Base-by-base conservation (phyloP, 35 echinoderm and acorn worm genomes). In the Apostichopus japonicus region DNA sequence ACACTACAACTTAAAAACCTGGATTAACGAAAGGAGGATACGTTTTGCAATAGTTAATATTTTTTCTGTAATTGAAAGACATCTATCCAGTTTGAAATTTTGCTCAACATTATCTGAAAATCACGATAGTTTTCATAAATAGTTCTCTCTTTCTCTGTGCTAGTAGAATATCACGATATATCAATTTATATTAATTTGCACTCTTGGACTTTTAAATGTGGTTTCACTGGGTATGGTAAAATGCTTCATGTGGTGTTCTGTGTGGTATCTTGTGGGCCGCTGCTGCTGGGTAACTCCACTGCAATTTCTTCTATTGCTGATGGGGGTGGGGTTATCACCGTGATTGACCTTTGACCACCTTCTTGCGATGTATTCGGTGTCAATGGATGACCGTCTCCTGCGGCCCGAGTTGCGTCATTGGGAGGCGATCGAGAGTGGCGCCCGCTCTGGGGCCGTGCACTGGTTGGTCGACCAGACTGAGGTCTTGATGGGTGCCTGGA, bases 321-420 rank as follows among this genome's bases (percentile, higher is more conserved):
- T 44, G 79, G 79, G 2, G 79, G 24, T 15, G 79, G 79, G 8
- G 79, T 83, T 83, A 83, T 15, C 4, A 83, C 79, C 11, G 24
- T 54, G 2, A 17, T 17, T 9, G 79, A 3, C 8, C 79, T 54
- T 16, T 15, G 24, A 14, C 44, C 57, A 67, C 54, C 58, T 59
- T 59, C 86, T 24, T 94, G 84, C 25, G 87, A 51, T 5, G 86
- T 94, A 80, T 94, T 94, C 21, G 86, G 93, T 15, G 87, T 94
- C 56, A 65, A 10, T 57, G 92, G 83, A 55, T 27, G 92, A 10
- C 76, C 70, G 77, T 65, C 93, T 90, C 73, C 77, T 27, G 87
- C 86, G 2, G 63, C 59, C 83, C n/a, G 80, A 87, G 83, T 77
- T 56, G 78, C 8, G 4, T 24, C 21, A 6, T 61, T 55, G 8